These are phyloP conservation scores for Otus sunia DNA, from an alignment of 2,113 vertebrate genomes.

Conservation along the genomic window DNA sequence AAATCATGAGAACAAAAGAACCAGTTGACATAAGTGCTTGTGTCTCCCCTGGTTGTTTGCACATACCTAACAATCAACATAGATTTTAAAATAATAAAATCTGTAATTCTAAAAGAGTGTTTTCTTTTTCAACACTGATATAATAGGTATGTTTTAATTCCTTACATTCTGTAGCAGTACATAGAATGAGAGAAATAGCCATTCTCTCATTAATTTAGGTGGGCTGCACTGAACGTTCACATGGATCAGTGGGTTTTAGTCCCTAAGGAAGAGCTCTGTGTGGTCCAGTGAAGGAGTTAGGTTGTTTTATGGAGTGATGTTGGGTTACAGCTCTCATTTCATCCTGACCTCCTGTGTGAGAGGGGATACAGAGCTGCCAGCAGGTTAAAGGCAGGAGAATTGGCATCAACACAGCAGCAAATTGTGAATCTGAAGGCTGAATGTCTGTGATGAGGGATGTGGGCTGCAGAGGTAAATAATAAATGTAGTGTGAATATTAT, in stretches of 20 bases:
- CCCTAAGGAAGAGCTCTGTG: conserved; percentile 53
- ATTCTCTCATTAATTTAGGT: conserved; percentile 38
- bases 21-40: background rate
- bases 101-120: background rate
- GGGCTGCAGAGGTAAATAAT: conserved; percentile 63
- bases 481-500: conserved; percentile 54
- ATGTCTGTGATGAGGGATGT: conserved; percentile 59
- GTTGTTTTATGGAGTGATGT: conserved; percentile 63
- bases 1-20: background rate
- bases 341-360: conserved; percentile 51
- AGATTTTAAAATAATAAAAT: background rate
- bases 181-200: background rate
- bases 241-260: conserved; percentile 44
- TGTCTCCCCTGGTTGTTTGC: background rate
- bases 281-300: conserved; percentile 65
- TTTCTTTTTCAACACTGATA: background rate
- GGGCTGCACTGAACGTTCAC: background rate
- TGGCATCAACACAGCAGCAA: conserved; percentile 65
- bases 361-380: conserved; percentile 45
- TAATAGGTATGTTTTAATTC: background rate
- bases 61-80: background rate
- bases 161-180: background rate
- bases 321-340: conserved; percentile 63
- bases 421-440: conserved; percentile 53
- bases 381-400: conserved; percentile 57